These are phyloP conservation scores for Microtus pennsylvanicus DNA, from an alignment of 2,113 vertebrate species.

Conservation along the genomic window DNA sequence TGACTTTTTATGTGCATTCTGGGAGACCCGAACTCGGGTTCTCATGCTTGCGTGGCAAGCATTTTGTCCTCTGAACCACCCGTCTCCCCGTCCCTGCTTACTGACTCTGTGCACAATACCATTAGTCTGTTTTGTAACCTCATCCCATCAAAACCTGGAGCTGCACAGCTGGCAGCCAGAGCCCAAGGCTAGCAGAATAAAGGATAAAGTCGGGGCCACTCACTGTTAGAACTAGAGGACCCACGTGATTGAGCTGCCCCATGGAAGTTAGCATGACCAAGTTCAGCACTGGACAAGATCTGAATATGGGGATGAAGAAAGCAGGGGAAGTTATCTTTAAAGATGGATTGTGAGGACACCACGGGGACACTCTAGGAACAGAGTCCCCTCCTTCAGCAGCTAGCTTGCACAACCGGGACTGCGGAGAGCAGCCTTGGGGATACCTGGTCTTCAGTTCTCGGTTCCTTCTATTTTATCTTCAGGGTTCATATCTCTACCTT, in stretches of 20 bases:
- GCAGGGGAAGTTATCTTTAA: not conserved
- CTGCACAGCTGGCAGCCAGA: not conserved
- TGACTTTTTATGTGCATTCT: not conserved
- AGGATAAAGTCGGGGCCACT: not conserved
- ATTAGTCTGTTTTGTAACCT: not conserved
- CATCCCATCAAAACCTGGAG: not conserved
- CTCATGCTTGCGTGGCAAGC: not conserved
- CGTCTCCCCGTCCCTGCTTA: not conserved
- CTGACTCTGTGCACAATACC: not conserved
- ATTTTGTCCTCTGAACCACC: not conserved
- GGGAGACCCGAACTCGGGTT: not conserved
- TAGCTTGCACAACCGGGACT: not conserved
- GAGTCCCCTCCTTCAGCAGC: not conserved
- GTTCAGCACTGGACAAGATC: not conserved
- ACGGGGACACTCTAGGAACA: not conserved
- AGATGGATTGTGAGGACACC: not conserved
- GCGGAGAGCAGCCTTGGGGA: not conserved
- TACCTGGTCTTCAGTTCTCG: not conserved
- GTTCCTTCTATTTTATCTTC: not conserved
- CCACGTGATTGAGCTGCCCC: rapidly evolving
- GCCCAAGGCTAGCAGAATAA: not conserved
- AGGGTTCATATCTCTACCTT: not conserved
- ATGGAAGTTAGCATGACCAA: not conserved
- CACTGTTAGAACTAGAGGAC: not conserved
- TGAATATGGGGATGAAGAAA: not conserved